phyloP scores from a whole-genome alignment of 2,113 vertebrate genomes.

The Mesoclemmys tuberculata region DNA sequence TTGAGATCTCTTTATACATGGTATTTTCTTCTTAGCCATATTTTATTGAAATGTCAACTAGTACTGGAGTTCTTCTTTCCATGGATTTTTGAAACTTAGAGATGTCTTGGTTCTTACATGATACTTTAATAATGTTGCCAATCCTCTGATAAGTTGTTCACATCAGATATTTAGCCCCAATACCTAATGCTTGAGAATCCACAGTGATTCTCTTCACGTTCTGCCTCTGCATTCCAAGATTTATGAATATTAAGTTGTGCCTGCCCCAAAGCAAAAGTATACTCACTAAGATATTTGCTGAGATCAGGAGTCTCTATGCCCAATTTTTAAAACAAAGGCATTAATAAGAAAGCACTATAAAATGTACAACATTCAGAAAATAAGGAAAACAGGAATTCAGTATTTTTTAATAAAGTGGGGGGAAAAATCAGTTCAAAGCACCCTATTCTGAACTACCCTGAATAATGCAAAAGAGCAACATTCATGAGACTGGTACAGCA shows the following conservation, averaged over 20 bases:
- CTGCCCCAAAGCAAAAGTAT: constrained; percentile 85
- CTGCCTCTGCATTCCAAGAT: constrained; percentile 75
- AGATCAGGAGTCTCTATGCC: constrained; percentile 82
- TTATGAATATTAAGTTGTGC: constrained; percentile 85
- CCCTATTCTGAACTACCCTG: constrained; percentile 45
- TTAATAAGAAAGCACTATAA: constrained; percentile 76
- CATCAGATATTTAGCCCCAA: constrained; percentile 83
- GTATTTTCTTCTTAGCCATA: constrained; percentile 75
- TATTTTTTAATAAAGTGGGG: constrained; percentile 65
- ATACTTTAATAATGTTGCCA: constrained; percentile 83
- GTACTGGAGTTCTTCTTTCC: constrained; percentile 60
- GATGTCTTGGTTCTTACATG: constrained; percentile 71
- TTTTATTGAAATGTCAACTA: constrained; percentile 80
- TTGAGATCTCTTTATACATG: constrained; percentile 64
- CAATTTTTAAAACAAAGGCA: constrained; percentile 82
- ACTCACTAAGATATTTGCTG: constrained; percentile 84
- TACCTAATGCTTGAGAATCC: constrained; percentile 80
- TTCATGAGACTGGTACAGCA: constrained; percentile 17
- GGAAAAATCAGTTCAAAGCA: constrained; percentile 66
- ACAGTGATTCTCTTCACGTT: constrained; percentile 79
- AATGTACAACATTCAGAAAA: constrained; percentile 71
- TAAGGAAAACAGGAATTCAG: constrained; percentile 64
- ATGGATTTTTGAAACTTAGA: constrained; percentile 76
- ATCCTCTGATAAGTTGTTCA: constrained; percentile 82
- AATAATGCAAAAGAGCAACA: constrained; percentile 61